Base-by-base conservation (phyloP, 2,888 invertebrate genomes). In the Diogma glabrata region DNA sequence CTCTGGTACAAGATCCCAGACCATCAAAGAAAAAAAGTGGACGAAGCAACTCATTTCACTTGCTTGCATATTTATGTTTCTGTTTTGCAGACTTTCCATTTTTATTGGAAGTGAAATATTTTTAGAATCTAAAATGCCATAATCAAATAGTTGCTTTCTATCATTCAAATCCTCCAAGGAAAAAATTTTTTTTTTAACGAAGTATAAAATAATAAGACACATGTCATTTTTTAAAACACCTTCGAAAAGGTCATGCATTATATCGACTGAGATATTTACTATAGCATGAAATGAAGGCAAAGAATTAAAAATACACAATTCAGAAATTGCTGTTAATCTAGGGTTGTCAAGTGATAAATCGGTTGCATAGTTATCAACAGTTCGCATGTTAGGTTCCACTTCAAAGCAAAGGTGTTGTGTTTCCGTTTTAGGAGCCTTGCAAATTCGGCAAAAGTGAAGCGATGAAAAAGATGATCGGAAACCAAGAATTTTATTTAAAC, bases 51-150 rank as follows among this genome's bases (percentile, higher is more conserved):
- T 6, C 14, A 14, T 33, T 33, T 33, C 33, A 33, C 33, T 33
- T 33, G 33, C 33, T 33, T 6, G 33, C 33, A 33, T 33, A 33
- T 33, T 33, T 33, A 33, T n/a, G 33, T 33, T 33, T 33, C 33
- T 33, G 14, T 33, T 33, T 33, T 33, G 33, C 14, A 33, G 9
- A 33, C 3, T 4, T 33, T 33, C 33, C 14, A 33, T 33, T 33
- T 33, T 33, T 7, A 33, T 33, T 12, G 33, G 33, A 33, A 33
- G 33, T 33, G 33, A 33, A 4, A 33, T 6, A 33, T 33, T 33
- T 33, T 33, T 33, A n/a, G 33, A 33, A 33, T 33, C 33, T 33
- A 33, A 6, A 8, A 33, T 33, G 33, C 33, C 33, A 10, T 33
- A 33, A 8, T 33, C 33, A 33, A 33, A 33, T 4, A 33, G 33